Evolutionary conservation across 2,113 vertebrate species (phyloP).

Genomic region (Uria aalge): DNA sequence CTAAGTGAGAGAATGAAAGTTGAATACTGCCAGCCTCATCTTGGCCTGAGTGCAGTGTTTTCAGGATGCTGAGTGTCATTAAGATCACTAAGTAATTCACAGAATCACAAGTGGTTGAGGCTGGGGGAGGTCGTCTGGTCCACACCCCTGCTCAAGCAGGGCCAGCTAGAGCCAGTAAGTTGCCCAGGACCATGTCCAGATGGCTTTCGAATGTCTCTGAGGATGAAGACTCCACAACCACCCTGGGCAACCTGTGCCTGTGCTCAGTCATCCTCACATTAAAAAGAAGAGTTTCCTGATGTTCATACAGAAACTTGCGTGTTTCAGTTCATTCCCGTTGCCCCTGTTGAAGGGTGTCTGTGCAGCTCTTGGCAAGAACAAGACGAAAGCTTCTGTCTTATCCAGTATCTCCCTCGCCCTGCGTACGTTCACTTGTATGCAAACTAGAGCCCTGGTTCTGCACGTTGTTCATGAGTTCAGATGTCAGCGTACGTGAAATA

Average conservation of each 20-base stretch:
- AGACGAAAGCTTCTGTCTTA: not conserved
- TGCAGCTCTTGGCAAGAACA: not conserved
- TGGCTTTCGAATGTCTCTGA: not conserved
- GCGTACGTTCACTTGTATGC: not conserved
- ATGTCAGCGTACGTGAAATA: not conserved
- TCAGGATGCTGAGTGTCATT: not conserved
- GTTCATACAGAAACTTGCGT: not conserved
- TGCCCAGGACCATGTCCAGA: not conserved
- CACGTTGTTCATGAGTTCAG: not conserved
- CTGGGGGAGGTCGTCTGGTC: not conserved
- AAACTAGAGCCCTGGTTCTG: not conserved
- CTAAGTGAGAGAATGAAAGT: not conserved
- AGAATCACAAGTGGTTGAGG: not conserved
- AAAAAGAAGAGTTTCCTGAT: fast-evolving
- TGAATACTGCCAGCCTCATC: not conserved
- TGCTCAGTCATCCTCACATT: not conserved
- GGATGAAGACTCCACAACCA: not conserved
- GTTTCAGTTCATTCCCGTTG: not conserved
- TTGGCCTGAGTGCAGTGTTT: not conserved
- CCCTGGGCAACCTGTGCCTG: not conserved
- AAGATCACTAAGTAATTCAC: not conserved
- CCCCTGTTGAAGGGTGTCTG: not conserved
- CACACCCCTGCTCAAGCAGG: not conserved
- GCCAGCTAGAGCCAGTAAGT: not conserved
- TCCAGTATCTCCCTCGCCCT: not conserved